These are phyloP conservation scores for Noturus placidus DNA, from an alignment of 2,113 vertebrate species.

Conservation along the genomic window DNA sequence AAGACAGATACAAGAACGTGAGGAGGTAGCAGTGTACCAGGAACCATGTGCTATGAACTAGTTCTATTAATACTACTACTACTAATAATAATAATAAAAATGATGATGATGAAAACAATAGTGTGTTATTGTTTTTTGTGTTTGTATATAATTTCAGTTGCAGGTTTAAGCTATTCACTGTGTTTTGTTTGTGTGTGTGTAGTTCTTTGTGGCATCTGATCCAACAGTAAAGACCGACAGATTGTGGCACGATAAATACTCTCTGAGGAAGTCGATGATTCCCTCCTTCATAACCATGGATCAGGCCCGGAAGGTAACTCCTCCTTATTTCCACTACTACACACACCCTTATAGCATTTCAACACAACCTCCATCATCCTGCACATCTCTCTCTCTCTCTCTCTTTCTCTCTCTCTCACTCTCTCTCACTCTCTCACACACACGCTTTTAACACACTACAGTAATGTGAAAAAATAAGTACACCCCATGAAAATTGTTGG, in stretches of 20 bases:
- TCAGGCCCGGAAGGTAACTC: conserved; percentile 89
- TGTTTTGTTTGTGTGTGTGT: conserved; percentile 28
- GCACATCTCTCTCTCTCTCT: neutral
- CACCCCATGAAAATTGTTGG: too few relatives aligned
- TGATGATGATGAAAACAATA: too few relatives aligned
- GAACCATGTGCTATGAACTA: too few relatives aligned
- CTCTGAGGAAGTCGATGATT: conserved; percentile 94
- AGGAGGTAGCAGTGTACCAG: too few relatives aligned
- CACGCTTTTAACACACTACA: neutral
- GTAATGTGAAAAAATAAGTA: too few relatives aligned
- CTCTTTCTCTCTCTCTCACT: neutral
- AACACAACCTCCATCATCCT: neutral
- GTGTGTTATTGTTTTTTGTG: neutral
- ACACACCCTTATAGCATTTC: neutral
- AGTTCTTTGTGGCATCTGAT: conserved; percentile 98
- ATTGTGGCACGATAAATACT: conserved; percentile 98
- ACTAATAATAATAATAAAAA: too few relatives aligned
- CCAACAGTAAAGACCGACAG: conserved; percentile 94
- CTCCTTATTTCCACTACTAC: neutral
- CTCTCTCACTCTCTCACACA: neutral
- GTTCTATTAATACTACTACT: too few relatives aligned
- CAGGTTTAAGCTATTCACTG: neutral
- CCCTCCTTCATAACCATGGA: conserved; percentile 97
- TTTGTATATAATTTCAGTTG: neutral
- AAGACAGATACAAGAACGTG: too few relatives aligned